Evolutionary conservation across 2,797 vertebrate species (phyloP), one percentile per base, ranked within the genome.

Genomic region (Myotis daubentonii): DNA sequence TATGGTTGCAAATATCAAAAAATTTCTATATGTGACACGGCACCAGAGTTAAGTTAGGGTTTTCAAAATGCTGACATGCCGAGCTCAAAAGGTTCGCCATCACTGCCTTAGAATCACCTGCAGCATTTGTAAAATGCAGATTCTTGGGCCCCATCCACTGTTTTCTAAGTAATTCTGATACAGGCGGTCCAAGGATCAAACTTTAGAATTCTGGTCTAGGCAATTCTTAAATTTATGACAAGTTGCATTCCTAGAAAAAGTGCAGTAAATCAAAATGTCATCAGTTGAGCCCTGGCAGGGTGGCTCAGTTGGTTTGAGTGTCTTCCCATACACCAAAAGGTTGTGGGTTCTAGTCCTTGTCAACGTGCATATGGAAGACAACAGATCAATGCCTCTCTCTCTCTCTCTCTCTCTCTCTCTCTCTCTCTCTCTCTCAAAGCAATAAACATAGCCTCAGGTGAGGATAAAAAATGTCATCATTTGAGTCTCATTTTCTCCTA

Each of bases 391-490:
- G n/a, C 17, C 13, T 7, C n/a, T 9, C 44, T 47, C 17, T 33
- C 30, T n/a, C 30, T 6, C 36, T 36, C 36, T 36, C 36, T 36
- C 36, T 36, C 36, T 36, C 36, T 36, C 36, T 36, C 36, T 36
- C 36, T 36, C 36, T 36, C 36, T 36, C 36, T 19, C 65, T 33
- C n/a, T 33, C 30, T 17, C 30, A 6, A 17, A 66, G 8, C n/a
- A 66, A n/a, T 65, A n/a, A 65, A 65, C 62, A n/a, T 4, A 65
- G 13, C 30, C 62, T 65, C 15, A 65, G 30, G 62, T 65, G 30
- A 65, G 30, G 62, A 65, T 68, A 68, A 68, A 80, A 94, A 92
- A 93, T 80, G 41, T 78, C 78, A 91, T 75, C 66, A 72, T 38
- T 15, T 51, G 13, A 88, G n/a, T 36, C 51, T 82, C 1, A 88